Percentiles rank a stretch among this genome's conserved stretches.
Conservation (phyloP, 1,140 invertebrate species). For the Branchinecta lynchi region DNA sequence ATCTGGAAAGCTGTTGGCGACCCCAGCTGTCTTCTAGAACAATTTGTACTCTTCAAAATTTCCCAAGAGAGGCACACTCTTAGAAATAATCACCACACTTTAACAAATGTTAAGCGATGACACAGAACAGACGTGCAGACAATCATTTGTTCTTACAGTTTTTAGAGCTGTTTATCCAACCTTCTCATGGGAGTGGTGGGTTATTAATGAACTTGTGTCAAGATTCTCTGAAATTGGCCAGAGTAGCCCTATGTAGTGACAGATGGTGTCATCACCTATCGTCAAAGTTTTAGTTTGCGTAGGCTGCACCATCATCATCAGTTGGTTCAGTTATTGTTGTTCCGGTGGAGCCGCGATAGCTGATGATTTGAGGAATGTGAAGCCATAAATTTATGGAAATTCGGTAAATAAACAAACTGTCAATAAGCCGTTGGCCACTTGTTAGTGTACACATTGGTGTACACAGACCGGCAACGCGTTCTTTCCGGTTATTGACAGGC, state of each 20-base stretch:
- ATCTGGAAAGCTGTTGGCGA: too few species aligned
- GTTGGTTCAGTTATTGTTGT: not conserved
- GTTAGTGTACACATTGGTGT: too few species aligned
- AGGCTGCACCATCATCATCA: not conserved
- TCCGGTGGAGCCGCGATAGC: not conserved
- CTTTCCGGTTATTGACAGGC: too few species aligned
- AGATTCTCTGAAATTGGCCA: conserved; percentile 5
- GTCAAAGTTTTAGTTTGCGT: not conserved
- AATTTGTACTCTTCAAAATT: conserved; percentile 10
- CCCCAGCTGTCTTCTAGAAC: not conserved
- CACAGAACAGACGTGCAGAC: conserved; percentile 3
- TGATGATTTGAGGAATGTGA: not conserved
- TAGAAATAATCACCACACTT: not conserved
- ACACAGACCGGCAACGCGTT: too few species aligned
- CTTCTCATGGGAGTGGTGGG: not conserved
- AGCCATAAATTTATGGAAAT: conserved; percentile 11
- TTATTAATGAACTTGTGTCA: not conserved
- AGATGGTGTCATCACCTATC: not conserved
- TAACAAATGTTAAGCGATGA: conserved; percentile 12
- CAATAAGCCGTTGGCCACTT: too few species aligned
- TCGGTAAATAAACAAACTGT: not conserved
- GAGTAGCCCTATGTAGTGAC: not conserved
- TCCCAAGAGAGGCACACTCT: not conserved
- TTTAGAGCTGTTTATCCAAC: not conserved
- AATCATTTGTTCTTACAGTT: not conserved